These are phyloP conservation scores for Metacarcinus magister DNA, from an alignment of 2,888 invertebrate species.

Conservation along the genomic window DNA sequence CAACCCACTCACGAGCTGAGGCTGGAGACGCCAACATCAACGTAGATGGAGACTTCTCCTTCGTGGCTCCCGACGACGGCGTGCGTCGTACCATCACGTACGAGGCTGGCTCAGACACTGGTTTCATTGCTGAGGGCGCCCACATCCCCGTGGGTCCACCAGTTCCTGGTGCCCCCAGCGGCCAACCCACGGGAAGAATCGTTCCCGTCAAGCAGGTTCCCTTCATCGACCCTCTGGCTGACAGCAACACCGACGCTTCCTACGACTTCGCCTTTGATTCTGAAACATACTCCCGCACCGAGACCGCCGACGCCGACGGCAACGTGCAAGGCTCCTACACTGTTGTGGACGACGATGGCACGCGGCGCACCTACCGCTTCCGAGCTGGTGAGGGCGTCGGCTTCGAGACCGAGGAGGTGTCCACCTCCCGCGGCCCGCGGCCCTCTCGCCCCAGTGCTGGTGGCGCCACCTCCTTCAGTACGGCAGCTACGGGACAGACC, in stretches of 20 bases:
- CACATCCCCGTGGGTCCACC: constrained; percentile 79
- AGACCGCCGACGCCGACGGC: constrained; percentile 81
- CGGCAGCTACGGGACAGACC: neutral
- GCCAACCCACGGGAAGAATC: constrained; percentile 76
- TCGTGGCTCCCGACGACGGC: constrained; percentile 83
- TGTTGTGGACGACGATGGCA: constrained; percentile 76
- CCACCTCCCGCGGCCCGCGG: constrained; percentile 59
- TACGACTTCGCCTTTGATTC: constrained; percentile 82
- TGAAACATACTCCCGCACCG: constrained; percentile 79
- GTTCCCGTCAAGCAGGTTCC: constrained; percentile 68
- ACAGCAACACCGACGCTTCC: constrained; percentile 78
- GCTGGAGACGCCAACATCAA: constrained; percentile 79
- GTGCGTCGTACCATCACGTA: constrained; percentile 79
- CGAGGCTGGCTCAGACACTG: constrained; percentile 81
- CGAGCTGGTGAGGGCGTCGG: constrained; percentile 80
- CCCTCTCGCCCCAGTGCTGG: constrained; percentile 39
- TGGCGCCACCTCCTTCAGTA: constrained; percentile 11
- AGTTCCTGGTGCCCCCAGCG: constrained; percentile 75
- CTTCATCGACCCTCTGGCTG: constrained; percentile 78
- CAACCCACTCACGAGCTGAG: constrained; percentile 82
- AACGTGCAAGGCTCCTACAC: constrained; percentile 81
- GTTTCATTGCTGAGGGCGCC: constrained; percentile 81
- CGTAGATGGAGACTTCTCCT: constrained; percentile 82
- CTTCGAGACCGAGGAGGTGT: constrained; percentile 78
- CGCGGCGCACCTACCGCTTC: constrained; percentile 72